phyloP scores from a whole-genome alignment of 2,797 vertebrate species.

The Halcyon smyrnensis region DNA sequence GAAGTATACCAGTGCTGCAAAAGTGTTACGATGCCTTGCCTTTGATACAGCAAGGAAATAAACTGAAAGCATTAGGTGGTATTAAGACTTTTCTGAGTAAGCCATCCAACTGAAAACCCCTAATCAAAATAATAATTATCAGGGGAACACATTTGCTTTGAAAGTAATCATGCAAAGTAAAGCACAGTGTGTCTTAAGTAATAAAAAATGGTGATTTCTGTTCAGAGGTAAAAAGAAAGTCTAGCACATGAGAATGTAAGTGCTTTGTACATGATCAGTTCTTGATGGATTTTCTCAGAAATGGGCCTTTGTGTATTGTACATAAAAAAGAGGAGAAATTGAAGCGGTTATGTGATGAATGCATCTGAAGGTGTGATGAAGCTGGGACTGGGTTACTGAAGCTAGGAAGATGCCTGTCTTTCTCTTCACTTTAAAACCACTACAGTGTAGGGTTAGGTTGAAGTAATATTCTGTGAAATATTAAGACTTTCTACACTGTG shows the following conservation, averaged over 20 bases:
- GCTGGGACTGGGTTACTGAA: neutral
- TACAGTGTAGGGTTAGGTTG: neutral
- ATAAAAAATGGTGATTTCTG: constrained; percentile 27
- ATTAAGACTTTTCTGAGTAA: constrained; percentile 36
- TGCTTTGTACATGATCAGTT: constrained; percentile 16
- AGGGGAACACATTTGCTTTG: constrained; percentile 16
- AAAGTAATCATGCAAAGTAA: neutral
- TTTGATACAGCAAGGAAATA: constrained; percentile 23
- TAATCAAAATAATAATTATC: constrained; percentile 61
- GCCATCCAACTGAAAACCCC: constrained; percentile 33
- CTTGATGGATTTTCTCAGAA: constrained; percentile 39
- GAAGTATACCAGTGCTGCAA: neutral
- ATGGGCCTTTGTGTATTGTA: neutral
- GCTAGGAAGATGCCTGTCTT: neutral
- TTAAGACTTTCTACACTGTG: neutral
- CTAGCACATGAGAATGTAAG: neutral
- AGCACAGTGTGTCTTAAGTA: neutral
- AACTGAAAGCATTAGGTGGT: constrained; percentile 2
- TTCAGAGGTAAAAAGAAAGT: neutral
- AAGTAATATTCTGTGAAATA: neutral
- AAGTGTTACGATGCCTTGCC: neutral
- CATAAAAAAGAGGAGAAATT: neutral
- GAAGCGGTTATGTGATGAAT: neutral
- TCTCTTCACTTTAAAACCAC: neutral
- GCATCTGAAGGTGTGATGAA: neutral